Conservation (phyloP, 2,113 vertebrate species). For the Anhinga rufa region DNA sequence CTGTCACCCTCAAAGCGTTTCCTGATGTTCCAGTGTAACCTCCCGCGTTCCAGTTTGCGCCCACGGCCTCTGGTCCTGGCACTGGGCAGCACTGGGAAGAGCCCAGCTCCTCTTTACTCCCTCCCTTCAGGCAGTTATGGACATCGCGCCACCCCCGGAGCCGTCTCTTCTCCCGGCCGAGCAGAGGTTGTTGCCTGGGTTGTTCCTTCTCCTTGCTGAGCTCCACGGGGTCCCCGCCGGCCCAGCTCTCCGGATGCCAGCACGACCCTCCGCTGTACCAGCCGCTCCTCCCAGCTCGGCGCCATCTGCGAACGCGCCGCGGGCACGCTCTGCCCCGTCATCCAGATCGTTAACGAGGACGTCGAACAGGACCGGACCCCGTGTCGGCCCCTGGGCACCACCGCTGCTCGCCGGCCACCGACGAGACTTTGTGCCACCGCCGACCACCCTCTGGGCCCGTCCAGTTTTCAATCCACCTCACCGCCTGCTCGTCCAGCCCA, state of each 20-base stretch:
- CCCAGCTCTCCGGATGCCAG: too few relatives aligned
- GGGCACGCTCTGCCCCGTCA: not conserved
- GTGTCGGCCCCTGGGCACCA: not conserved
- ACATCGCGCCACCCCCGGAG: too few relatives aligned
- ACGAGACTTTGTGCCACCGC: accelerated
- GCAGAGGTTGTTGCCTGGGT: not conserved
- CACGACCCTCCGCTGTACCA: too few relatives aligned
- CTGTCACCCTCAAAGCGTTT: not conserved
- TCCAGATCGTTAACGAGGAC: too few relatives aligned
- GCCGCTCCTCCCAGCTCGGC: not conserved
- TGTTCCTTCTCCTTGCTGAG: not conserved
- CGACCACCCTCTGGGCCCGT: not conserved
- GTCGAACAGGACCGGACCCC: not conserved
- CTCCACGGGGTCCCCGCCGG: not conserved
- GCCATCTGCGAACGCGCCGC: not conserved
- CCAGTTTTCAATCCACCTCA: not conserved
- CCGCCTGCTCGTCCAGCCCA: not conserved
- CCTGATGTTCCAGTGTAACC: not conserved
- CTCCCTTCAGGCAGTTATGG: not conserved
- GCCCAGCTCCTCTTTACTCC: not conserved
- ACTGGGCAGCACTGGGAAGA: not conserved
- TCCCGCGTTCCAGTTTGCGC: not conserved
- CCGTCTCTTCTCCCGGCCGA: too few relatives aligned
- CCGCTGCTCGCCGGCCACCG: not conserved
- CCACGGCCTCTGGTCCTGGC: too few relatives aligned